phyloP scores from a whole-genome alignment of 2,113 vertebrate genomes.

The Oreochromis aureus region DNA sequence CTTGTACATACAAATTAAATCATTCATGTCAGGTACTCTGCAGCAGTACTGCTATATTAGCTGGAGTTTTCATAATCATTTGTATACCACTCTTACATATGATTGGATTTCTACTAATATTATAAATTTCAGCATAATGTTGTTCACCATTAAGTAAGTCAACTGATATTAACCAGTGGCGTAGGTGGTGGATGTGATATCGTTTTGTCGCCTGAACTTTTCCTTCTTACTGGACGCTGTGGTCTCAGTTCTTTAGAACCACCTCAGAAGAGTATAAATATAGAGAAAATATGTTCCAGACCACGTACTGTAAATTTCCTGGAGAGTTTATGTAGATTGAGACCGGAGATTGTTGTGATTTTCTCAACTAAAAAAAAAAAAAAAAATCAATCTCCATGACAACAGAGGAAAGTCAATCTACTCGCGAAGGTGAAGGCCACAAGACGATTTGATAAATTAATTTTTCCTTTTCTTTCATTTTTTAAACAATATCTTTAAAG shows the following conservation, averaged over 20 bases:
- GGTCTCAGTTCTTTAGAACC: not conserved
- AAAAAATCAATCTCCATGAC: not conserved
- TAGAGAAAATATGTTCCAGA: not conserved
- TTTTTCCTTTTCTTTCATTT: not conserved
- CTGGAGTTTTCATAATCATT: not conserved
- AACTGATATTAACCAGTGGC: not conserved
- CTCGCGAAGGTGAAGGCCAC: not conserved
- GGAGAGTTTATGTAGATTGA: not conserved
- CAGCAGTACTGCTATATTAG: not conserved
- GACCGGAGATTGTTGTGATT: not conserved
- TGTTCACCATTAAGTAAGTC: not conserved
- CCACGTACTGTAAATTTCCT: not conserved
- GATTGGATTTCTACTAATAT: not conserved
- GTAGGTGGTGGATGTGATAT: not conserved
- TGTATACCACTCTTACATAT: not conserved
- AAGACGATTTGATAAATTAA: fast-evolving
- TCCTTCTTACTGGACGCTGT: not conserved
- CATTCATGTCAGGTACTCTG: not conserved
- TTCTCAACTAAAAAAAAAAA: not conserved
- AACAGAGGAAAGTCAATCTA: not conserved
- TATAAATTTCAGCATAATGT: not conserved
- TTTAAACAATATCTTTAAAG: not conserved
- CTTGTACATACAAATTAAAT: not conserved
- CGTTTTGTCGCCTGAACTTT: not conserved
- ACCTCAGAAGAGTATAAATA: not conserved